Base-by-base conservation (phyloP, 1,140 invertebrate species). In the Leptinotarsa lineolata region DNA sequence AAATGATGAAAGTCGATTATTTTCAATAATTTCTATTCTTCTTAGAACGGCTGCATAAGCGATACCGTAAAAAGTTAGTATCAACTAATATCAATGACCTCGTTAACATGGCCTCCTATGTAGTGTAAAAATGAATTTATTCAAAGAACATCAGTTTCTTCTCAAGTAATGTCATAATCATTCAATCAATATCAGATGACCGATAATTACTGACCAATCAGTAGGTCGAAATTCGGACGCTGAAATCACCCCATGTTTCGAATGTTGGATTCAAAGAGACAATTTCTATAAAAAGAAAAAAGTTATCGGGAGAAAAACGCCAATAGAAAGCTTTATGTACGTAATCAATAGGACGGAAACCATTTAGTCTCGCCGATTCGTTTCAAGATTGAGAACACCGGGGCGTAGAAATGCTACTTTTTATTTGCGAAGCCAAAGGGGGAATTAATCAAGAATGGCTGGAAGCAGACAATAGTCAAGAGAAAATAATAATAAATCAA, bases 1-100 rank as follows among this genome's bases (percentile, higher is more conserved):
- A 2, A 30, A 30, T 68, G 92, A 92, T 78, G 90, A 90, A 79
- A 83, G 88, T 85, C 88, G 13, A n/a, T 54, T 3, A 54, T 54
- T 54, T 16, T 16, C 3, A 54, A 54, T 15, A 5, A 54, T 6
- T 16, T 54, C 13, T 13, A 54, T 16, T 8, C 30, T 8, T 8
- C 30, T 8, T 11, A 8, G 30, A 8, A 30, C 6, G 8, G 11
- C 8, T 30, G 30, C 1, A 30, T 1, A 30, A 30, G 30, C 30
- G 30, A 8, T 30, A 30, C 1, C 8, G 30, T 30, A 30, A 2
- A 2, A 11, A 30, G 11, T 0, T 11, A 8, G 30, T 30, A 30
- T 30, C 6, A 11, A 2, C 8, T 30, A 30, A 30, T 30, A n/a
- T 30, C 5, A 30, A 30, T 8, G 30, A 5, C 0, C 6, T 30